Evolutionary conservation across 2,113 vertebrate species (phyloP).

Genomic region (Oostethus manadensis): DNA sequence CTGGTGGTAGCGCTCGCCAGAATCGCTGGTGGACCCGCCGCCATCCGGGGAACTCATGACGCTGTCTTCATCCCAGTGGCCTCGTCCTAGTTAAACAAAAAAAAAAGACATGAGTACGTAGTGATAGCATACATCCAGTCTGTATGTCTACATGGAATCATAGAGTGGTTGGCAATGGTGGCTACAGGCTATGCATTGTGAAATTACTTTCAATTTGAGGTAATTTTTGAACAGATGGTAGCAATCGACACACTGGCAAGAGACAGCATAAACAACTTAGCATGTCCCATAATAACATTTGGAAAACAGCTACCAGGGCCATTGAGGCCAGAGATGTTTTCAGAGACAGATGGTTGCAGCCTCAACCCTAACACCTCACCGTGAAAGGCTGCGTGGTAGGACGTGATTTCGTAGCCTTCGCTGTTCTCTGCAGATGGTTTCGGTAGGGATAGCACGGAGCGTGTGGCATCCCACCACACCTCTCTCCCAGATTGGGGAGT

Average conservation of each 20-base stretch:
- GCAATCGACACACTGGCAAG: slow-evolving; percentile 63
- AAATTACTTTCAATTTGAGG: slow-evolving; percentile 61
- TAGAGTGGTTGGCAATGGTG: slow-evolving; percentile 35
- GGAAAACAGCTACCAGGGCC: slow-evolving; percentile 62
- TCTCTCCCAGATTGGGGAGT: slow-evolving; percentile 85
- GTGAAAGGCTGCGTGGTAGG: slow-evolving; percentile 84
- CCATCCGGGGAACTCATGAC: slow-evolving; percentile 95
- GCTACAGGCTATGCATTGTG: slow-evolving; percentile 57
- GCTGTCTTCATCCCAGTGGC: slow-evolving; percentile 97
- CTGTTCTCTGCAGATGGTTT: slow-evolving; percentile 88
- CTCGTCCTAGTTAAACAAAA: slow-evolving; percentile 74
- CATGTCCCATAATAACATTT: slow-evolving; percentile 65
- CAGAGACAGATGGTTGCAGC: slow-evolving; percentile 62
- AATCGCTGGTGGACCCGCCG: slow-evolving; percentile 86
- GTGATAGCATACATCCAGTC: not conserved
- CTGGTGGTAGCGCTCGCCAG: slow-evolving; percentile 84
- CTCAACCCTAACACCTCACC: slow-evolving; percentile 77
- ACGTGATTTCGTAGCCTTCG: slow-evolving; percentile 87
- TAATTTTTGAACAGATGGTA: slow-evolving; percentile 72
- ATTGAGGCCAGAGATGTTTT: slow-evolving; percentile 49
- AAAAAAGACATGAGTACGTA: slow-evolving; percentile 22
- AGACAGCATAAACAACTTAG: slow-evolving; percentile 67
- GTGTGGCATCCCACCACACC: slow-evolving; percentile 90
- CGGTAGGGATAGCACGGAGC: slow-evolving; percentile 81
- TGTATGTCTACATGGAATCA: slow-evolving; percentile 19